These are phyloP conservation scores for Pseudachorutes palmiensis DNA, from an alignment of 1,140 invertebrate genomes.

Conservation along the genomic window DNA sequence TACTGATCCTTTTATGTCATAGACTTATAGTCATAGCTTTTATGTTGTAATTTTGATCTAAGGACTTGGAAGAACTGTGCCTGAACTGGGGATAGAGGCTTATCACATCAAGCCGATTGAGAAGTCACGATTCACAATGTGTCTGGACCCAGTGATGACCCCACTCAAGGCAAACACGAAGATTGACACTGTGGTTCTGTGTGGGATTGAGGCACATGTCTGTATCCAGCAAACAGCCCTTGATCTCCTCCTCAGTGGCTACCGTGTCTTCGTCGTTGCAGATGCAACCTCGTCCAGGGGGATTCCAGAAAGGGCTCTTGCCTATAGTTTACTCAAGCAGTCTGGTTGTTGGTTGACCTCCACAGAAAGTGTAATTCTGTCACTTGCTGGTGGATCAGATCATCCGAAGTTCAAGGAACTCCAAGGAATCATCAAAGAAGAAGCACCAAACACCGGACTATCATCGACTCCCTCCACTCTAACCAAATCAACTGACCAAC, in stretches of 20 bases:
- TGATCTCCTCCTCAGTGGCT: conserved; percentile 48
- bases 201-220: conserved; percentile 61
- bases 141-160: conserved; percentile 24
- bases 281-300: conserved; percentile 55
- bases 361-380: conserved; percentile 54
- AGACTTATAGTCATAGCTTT: too few relatives aligned
- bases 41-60: conserved; percentile 28
- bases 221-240: conserved; percentile 56
- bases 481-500: too few relatives aligned
- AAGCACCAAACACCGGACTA: conserved; percentile 53
- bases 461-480: too few relatives aligned
- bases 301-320: conserved; percentile 41
- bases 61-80: conserved; percentile 56
- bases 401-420: conserved; percentile 57
- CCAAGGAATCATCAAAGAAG: conserved; percentile 52
- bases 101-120: conserved; percentile 44
- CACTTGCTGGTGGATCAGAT: conserved; percentile 48
- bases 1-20: neutral
- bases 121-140: conserved; percentile 51
- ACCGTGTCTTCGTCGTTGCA: conserved; percentile 56
- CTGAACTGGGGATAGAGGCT: conserved; percentile 50
- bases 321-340: conserved; percentile 51
- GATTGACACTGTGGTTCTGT: conserved; percentile 51
- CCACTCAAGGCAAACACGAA: conserved; percentile 28
- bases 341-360: conserved; percentile 57